These are phyloP conservation scores for Psephotus haematonotus DNA, from an alignment of 2,113 vertebrate genomes.

Conservation along the genomic window DNA sequence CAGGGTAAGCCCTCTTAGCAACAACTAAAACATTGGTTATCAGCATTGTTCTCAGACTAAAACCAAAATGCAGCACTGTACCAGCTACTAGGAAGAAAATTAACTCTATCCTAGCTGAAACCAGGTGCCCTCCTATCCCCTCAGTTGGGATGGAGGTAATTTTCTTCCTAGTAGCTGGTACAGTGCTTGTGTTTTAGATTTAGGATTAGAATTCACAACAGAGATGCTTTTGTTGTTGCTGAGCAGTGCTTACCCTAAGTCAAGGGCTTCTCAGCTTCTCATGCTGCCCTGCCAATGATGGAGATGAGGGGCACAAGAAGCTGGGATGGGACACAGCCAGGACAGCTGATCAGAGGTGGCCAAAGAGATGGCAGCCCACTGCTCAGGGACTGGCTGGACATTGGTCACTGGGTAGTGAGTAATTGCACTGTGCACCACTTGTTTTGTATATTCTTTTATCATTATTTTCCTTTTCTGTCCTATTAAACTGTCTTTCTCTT, in stretches of 20 bases:
- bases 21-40: neutral
- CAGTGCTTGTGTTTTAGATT: neutral
- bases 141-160: neutral
- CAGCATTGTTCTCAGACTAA: neutral
- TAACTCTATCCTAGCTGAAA: neutral
- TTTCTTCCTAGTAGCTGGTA: neutral
- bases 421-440: neutral
- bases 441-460: neutral
- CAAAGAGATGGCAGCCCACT: neutral
- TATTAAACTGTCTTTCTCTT: neutral
- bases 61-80: neutral
- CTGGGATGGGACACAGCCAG: neutral
- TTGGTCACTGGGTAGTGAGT: neutral
- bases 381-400: neutral
- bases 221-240: neutral
- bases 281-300: neutral
- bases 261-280: neutral
- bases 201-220: neutral
- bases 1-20: neutral
- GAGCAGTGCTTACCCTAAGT: neutral
- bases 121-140: neutral
- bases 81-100: neutral
- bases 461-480: neutral
- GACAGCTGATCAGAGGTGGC: neutral
- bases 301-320: rapidly evolving